These are phyloP conservation scores for Spongilla lacustris DNA, from an alignment of 37 sponge, comb jelly and placozoan genomes.

Conservation along the genomic window DNA sequence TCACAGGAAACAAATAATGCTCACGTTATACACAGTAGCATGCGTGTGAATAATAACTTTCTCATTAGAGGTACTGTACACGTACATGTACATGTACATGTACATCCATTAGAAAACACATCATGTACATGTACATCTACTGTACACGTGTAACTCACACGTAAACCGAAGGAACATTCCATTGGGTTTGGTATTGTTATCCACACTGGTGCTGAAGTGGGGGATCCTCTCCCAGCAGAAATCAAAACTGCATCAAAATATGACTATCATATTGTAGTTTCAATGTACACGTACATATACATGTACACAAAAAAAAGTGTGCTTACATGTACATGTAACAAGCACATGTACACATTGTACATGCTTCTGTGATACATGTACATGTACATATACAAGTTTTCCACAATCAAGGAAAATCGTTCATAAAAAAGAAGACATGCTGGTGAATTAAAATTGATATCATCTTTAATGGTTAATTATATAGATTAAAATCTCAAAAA, in stretches of 20 bases:
- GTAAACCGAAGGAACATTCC: conserved; percentile 30
- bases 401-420: no score
- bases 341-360: neutral
- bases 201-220: conserved; percentile 68
- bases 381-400: neutral
- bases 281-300: neutral
- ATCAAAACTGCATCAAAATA: conserved; percentile 28
- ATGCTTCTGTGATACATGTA: neutral
- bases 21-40: no score
- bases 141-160: conserved; percentile 42
- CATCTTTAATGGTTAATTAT: no score
- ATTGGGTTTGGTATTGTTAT: conserved; percentile 58
- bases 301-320: no score
- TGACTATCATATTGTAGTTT: neutral
- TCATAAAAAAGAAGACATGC: no score
- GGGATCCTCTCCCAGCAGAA: conserved; percentile 55
- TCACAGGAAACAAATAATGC: no score
- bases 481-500: no score
- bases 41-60: no score
- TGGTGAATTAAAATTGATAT: no score
- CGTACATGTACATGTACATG: neutral
- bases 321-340: neutral
- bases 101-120: neutral
- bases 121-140: neutral
- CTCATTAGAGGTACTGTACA: no score